Evolutionary conservation across 2,113 vertebrate species (phyloP).

Genomic region (Tauraco erythrolophus): DNA sequence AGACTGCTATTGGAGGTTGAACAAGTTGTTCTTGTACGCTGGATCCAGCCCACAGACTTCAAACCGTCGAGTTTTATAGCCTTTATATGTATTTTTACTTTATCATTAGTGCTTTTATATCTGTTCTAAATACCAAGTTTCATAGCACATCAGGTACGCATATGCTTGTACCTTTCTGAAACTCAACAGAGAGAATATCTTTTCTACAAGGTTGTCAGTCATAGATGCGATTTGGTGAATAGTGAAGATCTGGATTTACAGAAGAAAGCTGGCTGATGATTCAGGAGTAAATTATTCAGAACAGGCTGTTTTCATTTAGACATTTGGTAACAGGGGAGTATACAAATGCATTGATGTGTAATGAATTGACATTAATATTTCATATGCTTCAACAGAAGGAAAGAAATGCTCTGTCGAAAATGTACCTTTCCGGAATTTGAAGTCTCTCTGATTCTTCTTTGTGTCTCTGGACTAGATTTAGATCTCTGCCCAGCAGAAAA

Average conservation of each 20-base stretch:
- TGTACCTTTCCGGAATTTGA: background rate
- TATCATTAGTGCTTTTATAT: background rate
- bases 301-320: conserved; percentile 26
- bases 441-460: background rate
- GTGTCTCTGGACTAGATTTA: background rate
- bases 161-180: background rate
- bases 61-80: background rate
- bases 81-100: background rate
- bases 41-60: background rate
- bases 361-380: conserved; percentile 47
- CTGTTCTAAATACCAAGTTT: background rate
- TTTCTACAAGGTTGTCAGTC: background rate
- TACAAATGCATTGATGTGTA: conserved; percentile 1
- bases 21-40: background rate
- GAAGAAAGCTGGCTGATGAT: background rate
- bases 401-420: background rate
- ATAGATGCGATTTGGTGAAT: background rate
- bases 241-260: background rate
- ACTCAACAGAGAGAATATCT: background rate
- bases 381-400: background rate
- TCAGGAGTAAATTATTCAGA: conserved; percentile 45
- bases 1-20: background rate
- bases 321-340: conserved; percentile 4
- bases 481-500: background rate
- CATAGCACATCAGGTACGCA: background rate